Base-by-base conservation (phyloP, 1,140 invertebrate species). In the Pseudachorutes palmiensis region DNA sequence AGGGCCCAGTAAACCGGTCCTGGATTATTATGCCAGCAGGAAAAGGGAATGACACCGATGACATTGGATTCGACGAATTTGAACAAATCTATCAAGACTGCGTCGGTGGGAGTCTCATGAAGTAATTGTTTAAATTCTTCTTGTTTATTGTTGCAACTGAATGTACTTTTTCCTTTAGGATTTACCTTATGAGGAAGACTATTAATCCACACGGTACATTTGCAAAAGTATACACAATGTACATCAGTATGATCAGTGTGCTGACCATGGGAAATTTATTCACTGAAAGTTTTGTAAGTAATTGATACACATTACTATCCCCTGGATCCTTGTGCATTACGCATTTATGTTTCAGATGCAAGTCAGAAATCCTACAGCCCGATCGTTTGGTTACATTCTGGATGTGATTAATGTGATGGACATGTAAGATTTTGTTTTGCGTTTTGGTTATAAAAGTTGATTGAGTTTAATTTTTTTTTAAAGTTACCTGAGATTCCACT, bases 151-250 rank as follows among this genome's bases (percentile, higher is more conserved):
- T n/a, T n/a, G n/a, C n/a, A n/a, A n/a, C n/a, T n/a, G n/a, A n/a
- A n/a, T n/a, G n/a, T n/a, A n/a, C n/a, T n/a, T n/a, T n/a, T n/a
- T 55, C 24, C 9, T 26, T 64, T 45, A n/a, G 22, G 67, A 64
- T 1, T 61, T 45, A 67, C 0, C 30, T 70, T 24, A 49, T 70
- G 63, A 51, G 28, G 0, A 33, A 32, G 31, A 58, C 36, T 3
- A 36, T 73, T 61, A 69, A 73, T 63, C 69, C 71, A n/a, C 65
- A 49, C 2, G 71, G 71, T 0, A 26, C 16, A 1, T 73, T 73
- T 65, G 66, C 68, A 2, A 57, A 59, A 29, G 49, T 64, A 28
- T 73, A 69, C 68, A 55, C 31, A 31, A 62, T 58, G 2, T 22
- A 60, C 0, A 64, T 66, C n/a, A 60, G 64, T 24, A 26, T 70